phyloP scores from a whole-genome alignment of 2,797 vertebrate species.

The Eulemur mongoz region DNA sequence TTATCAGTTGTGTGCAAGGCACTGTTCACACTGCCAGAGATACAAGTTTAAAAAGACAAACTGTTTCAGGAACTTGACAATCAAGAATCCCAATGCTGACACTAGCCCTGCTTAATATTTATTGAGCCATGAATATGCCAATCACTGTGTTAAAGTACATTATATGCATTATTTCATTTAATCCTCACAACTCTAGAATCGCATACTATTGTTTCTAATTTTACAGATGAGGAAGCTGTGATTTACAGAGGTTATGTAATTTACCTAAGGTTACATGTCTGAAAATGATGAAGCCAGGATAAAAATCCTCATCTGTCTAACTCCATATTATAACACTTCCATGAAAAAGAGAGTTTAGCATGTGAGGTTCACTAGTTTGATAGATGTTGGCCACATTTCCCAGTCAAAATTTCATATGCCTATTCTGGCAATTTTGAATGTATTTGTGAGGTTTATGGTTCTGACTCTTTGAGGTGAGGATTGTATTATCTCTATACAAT shows the following conservation, averaged over 20 bases:
- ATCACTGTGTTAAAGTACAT: not conserved
- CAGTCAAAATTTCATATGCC: not conserved
- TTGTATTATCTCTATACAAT: not conserved
- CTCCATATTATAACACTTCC: not conserved
- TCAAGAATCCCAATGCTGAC: not conserved
- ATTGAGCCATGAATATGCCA: not conserved
- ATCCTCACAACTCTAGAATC: not conserved
- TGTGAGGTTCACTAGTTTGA: fast-evolving
- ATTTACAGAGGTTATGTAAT: not conserved
- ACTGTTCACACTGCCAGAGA: too few species aligned
- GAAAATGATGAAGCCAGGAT: not conserved
- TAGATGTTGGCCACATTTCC: not conserved
- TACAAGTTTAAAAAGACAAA: not conserved
- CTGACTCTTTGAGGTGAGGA: not conserved
- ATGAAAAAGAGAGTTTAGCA: not conserved
- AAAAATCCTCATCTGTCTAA: not conserved
- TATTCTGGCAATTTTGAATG: not conserved
- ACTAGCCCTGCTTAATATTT: not conserved
- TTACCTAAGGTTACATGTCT: not conserved
- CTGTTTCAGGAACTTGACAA: not conserved
- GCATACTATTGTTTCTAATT: not conserved
- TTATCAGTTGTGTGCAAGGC: not conserved
- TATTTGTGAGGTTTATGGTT: not conserved
- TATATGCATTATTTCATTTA: not conserved
- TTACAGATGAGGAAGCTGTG: not conserved